A percentile compares a stretch with the other conserved stretches of the same genome.
Conservation (phyloP, 92 coral and sea anemone genomes). For the Zoanthus gigantus region DNA sequence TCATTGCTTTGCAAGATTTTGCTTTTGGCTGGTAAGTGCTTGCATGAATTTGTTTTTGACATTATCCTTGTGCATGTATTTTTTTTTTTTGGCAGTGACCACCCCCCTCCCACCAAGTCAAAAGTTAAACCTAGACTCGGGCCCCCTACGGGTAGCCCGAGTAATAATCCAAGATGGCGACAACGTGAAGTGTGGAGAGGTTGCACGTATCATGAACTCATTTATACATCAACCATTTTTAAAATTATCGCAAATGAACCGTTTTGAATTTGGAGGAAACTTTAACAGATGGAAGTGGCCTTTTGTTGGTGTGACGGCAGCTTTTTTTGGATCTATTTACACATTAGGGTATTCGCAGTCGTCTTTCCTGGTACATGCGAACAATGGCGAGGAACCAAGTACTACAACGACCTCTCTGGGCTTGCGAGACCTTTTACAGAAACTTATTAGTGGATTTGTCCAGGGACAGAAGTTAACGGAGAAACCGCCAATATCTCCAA, state of each 20-base stretch:
- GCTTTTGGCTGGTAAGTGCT: no score
- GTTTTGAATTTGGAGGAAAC: constrained; percentile 81
- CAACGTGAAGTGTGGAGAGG: not conserved
- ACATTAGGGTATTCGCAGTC: constrained; percentile 75
- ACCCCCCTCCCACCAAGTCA: not conserved
- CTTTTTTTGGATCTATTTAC: constrained; percentile 89
- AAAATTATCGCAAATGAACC: constrained; percentile 70
- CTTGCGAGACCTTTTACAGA: constrained; percentile 83
- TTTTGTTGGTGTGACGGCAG: constrained; percentile 87
- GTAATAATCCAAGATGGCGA: constrained; percentile 3
- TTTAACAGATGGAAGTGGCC: constrained; percentile 92
- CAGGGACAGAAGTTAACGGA: constrained; percentile 79
- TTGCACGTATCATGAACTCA: constrained; percentile 36
- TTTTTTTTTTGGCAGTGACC: no score
- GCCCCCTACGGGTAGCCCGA: no score
- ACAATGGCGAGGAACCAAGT: constrained; percentile 55
- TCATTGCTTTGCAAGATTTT: no score
- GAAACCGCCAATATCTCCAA: constrained; percentile 83
- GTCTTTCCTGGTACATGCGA: constrained; percentile 45
- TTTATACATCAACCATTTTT: constrained; percentile 4
- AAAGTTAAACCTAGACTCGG: not conserved
- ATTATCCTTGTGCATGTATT: no score
- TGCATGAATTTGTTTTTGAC: no score
- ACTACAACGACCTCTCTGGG: constrained; percentile 62
- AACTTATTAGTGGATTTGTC: constrained; percentile 82